Base-by-base conservation (phyloP, 2,888 invertebrate genomes). In the Sminthurinus aureus region DNA sequence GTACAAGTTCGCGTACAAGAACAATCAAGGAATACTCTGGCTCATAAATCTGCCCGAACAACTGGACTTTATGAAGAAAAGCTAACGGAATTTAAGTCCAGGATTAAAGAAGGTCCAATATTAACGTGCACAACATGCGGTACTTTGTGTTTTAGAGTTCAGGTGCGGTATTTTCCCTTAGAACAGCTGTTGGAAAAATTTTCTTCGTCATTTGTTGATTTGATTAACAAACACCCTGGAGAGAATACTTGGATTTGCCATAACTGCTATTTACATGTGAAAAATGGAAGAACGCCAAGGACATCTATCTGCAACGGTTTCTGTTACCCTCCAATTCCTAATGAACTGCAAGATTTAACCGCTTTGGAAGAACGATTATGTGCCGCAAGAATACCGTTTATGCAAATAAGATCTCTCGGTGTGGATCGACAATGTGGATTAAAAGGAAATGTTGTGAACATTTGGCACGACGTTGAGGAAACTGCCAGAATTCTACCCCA, bases 371-470 rank as follows among this genome's bases (percentile, higher is more conserved):
- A 69, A 69, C 69, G 69, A 13, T 20, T 69, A 20, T 13, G 15
- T n/a, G 69, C 69, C 9, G 69, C 69, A 69, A 58, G 58, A 15
- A 58, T 58, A 12, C 69, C 69, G n/a, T 69, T 69, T 9, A n/a
- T n/a, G n/a, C n/a, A n/a, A n/a, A n/a, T n/a, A n/a, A n/a, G n/a
- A n/a, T n/a, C n/a, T n/a, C n/a, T 69, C n/a, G 69, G 69, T 9
- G n/a, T 69, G 11, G 69, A 69, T 20, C 15, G 69, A 9, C 69
- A 69, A 20, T 69, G 69, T 20, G 69, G 69, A n/a, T 69, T 69
- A 20, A 13, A 20, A n/a, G 69, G 69, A 9, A 69, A 69, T 69
- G n/a, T 69, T 69, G 69, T 69, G 20, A 69, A 69, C 20, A 69
- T 69, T 69, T 69, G 69, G 69, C 11, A 69, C n/a, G 9, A 12